Conservation (phyloP, 2,113 vertebrate species). For the Grammomys surdaster region DNA sequence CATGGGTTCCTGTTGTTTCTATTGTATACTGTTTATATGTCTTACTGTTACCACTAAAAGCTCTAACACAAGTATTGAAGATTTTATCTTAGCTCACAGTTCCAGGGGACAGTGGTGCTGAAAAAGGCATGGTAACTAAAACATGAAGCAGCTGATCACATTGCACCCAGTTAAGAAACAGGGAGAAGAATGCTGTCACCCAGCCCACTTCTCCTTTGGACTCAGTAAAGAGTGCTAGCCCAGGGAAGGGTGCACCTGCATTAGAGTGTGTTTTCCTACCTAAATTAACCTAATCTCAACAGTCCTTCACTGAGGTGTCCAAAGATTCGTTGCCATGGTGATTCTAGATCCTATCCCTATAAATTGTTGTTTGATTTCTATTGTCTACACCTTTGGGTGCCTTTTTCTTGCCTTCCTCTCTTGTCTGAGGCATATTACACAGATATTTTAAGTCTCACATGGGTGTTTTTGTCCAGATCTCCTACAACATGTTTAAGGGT, state of each 20-base stretch:
- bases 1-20: fast-evolving
- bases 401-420: background rate
- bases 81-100: background rate
- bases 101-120: background rate
- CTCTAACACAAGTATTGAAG: background rate
- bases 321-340: background rate
- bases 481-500: background rate
- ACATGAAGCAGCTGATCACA: background rate
- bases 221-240: background rate
- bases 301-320: background rate
- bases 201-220: background rate
- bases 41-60: background rate
- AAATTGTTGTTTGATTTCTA: background rate
- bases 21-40: no score
- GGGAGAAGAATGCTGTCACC: background rate
- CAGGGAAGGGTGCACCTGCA: background rate
- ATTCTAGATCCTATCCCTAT: background rate
- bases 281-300: background rate
- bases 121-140: background rate
- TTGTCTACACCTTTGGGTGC: no score
- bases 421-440: background rate
- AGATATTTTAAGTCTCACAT: background rate
- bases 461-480: background rate
- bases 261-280: background rate
- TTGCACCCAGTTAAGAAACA: background rate